Evolutionary conservation across 2,797 vertebrate species (phyloP).

Genomic region (Lemur catta): DNA sequence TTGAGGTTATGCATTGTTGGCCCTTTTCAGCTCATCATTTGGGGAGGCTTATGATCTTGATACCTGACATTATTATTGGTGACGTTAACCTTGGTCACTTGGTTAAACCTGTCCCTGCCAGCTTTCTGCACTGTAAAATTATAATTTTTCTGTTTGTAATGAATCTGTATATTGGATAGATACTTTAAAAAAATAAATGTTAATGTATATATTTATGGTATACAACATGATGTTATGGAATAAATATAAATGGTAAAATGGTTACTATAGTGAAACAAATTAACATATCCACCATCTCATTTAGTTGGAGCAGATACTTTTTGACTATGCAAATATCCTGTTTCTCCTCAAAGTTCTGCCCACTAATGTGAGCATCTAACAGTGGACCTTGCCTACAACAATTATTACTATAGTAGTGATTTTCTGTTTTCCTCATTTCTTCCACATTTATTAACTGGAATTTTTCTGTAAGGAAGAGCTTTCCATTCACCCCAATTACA

Average conservation of each 20-base stretch:
- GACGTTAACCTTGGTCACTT: neutral
- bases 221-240: neutral
- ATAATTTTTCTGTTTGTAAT: neutral
- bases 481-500: neutral
- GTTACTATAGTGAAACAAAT: neutral
- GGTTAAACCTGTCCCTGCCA: neutral
- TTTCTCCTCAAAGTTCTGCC: slow-evolving; percentile 17
- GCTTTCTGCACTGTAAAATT: neutral
- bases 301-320: neutral
- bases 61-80: neutral
- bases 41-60: neutral
- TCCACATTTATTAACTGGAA: neutral
- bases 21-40: neutral
- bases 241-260: neutral
- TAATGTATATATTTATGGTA: neutral
- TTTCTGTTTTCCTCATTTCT: neutral
- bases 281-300: neutral
- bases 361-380: neutral
- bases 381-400: neutral
- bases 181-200: neutral
- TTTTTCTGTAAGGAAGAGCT: neutral
- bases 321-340: neutral
- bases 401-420: neutral
- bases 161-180: neutral
- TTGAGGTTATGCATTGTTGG: neutral